Evolutionary conservation across 2,113 vertebrate species (phyloP).

Genomic region (Rhizomys pruinosus): DNA sequence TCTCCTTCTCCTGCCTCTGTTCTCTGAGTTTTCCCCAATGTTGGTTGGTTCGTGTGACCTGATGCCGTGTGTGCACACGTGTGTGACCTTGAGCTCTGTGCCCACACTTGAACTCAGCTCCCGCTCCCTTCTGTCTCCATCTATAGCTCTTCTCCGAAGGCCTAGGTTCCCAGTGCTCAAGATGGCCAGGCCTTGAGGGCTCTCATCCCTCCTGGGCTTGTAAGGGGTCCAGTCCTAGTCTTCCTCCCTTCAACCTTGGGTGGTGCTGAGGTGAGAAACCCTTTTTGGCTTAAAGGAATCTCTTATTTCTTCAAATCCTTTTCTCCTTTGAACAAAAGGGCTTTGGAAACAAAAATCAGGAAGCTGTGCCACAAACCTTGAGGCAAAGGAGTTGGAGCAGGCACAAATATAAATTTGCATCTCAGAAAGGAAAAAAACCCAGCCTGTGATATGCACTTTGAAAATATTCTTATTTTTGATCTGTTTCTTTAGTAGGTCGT

Average conservation of each 20-base stretch:
- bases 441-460: background rate
- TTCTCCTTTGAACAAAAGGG: slow-evolving; percentile 44
- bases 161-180: background rate
- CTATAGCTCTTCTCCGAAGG: background rate
- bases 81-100: background rate
- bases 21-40: background rate
- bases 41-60: fast-evolving
- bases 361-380: background rate
- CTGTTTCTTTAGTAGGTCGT: background rate
- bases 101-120: background rate
- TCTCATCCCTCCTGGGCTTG: background rate
- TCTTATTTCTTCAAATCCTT: slow-evolving; percentile 33
- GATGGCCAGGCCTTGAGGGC: background rate
- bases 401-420: background rate
- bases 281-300: background rate
- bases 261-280: background rate
- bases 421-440: background rate
- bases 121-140: background rate
- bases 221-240: no score
- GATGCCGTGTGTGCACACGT: fast-evolving
- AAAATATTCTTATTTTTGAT: slow-evolving; percentile 34
- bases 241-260: background rate
- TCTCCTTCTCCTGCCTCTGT: background rate
- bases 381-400: slow-evolving; percentile 30
- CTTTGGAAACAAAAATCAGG: slow-evolving; percentile 48